Percentiles rank a stretch among this genome's conserved stretches.
Conservation (phyloP, 2,113 vertebrate species). For the Mirounga angustirostris region DNA sequence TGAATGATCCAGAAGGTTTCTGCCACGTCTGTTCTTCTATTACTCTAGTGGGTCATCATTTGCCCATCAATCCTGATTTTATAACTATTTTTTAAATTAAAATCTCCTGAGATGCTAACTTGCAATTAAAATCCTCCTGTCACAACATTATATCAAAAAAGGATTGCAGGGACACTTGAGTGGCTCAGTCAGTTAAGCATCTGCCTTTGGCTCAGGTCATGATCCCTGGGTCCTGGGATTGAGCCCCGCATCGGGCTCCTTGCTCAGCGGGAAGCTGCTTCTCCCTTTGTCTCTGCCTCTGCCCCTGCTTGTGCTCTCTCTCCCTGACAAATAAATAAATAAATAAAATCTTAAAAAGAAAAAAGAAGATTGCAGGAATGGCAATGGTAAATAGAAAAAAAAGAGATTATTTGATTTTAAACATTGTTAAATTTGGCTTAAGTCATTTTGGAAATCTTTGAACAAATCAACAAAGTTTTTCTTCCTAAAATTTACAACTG, state of each 20-base stretch:
- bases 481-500: conserved; percentile 86
- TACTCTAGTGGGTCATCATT: not conserved
- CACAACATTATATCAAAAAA: not conserved
- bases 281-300: not conserved
- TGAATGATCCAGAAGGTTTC: not conserved
- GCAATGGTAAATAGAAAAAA: not conserved
- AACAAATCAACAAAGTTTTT: conserved; percentile 13
- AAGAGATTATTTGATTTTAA: not conserved
- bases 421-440: not conserved
- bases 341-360: no score
- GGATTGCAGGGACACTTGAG: not conserved
- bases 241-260: not conserved
- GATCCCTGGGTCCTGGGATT: not conserved
- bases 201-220: not conserved
- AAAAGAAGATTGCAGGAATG: not conserved
- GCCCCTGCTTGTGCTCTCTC: no score
- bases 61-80: not conserved
- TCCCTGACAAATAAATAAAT: no score
- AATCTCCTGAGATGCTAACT: not conserved
- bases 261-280: not conserved
- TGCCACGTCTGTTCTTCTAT: not conserved
- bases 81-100: not conserved
- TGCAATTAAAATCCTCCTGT: not conserved
- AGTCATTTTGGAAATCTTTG: conserved; percentile 18
- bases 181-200: not conserved